These are phyloP conservation scores for Charaxes varanes DNA, from an alignment of 1,140 invertebrate genomes.

Conservation along the genomic window DNA sequence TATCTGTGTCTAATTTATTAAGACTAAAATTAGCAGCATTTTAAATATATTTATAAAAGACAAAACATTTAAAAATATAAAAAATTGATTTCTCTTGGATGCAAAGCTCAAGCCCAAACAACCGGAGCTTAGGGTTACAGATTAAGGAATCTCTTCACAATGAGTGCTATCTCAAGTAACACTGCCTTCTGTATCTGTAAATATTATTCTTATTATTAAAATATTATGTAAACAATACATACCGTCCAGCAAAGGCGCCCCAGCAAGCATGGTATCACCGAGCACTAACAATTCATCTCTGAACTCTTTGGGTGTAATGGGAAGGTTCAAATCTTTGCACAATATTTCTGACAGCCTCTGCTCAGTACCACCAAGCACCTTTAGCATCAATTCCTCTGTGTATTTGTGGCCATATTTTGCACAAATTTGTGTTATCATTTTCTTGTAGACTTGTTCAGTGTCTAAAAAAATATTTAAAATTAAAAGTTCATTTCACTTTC, in stretches of 20 bases:
- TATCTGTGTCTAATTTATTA: too few relatives aligned
- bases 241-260: conserved; percentile 78
- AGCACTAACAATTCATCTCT: conserved; percentile 74
- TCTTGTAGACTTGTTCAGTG: conserved; percentile 78
- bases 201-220: too few relatives aligned
- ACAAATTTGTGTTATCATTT: conserved; percentile 77
- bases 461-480: conserved; percentile 65
- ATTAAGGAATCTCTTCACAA: too few relatives aligned
- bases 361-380: conserved; percentile 84
- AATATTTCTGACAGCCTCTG: conserved; percentile 82
- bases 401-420: conserved; percentile 83
- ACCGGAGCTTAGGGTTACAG: too few relatives aligned
- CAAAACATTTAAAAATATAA: too few relatives aligned
- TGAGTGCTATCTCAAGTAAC: too few relatives aligned
- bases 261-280: conserved; percentile 73
- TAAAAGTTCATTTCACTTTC: too few relatives aligned
- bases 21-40: too few relatives aligned
- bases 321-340: conserved; percentile 82
- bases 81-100: too few relatives aligned
- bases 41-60: too few relatives aligned
- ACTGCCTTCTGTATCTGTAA: too few relatives aligned
- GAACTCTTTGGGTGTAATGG: conserved; percentile 82
- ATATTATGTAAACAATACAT: conserved; percentile 13
- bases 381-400: conserved; percentile 81
- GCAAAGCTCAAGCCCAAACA: too few relatives aligned